A percentile compares a stretch with the other conserved stretches of the same genome.
Evolutionary conservation across 2,797 vertebrate species (phyloP).

Genomic region (Hylomyscus alleni): DNA sequence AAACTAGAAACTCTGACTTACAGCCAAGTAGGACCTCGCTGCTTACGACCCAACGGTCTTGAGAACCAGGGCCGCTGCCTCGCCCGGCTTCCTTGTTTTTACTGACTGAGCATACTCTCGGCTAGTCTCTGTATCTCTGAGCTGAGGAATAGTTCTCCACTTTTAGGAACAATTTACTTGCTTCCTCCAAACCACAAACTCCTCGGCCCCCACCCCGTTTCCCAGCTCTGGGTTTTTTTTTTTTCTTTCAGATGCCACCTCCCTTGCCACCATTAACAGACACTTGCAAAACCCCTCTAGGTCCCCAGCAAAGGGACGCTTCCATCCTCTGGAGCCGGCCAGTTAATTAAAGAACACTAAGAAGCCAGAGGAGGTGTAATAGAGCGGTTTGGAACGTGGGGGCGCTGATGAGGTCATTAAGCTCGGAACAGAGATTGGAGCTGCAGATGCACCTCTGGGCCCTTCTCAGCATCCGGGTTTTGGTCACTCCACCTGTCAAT

Average conservation of each 20-base stretch:
- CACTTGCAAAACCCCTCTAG: neutral
- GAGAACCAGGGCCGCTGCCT: neutral
- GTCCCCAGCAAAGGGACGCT: neutral
- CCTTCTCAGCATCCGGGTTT: slow-evolving; percentile 62
- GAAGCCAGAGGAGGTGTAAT: slow-evolving; percentile 9
- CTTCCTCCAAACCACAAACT: neutral
- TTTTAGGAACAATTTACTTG: neutral
- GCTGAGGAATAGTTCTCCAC: neutral
- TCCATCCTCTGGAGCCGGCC: neutral
- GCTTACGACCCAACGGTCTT: neutral
- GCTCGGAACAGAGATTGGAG: neutral
- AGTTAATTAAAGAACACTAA: slow-evolving; percentile 55
- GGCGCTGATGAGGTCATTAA: slow-evolving; percentile 51
- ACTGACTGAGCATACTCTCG: neutral
- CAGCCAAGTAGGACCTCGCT: neutral
- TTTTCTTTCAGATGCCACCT: neutral
- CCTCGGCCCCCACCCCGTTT: neutral
- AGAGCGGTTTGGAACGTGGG: slow-evolving; percentile 22
- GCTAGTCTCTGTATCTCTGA: neutral
- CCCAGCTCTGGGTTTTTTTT: neutral
- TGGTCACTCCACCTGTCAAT: neutral
- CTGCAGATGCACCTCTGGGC: neutral
- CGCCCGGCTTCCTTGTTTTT: neutral
- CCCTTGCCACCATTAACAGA: neutral
- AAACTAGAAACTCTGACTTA: neutral